phyloP scores from a whole-genome alignment of 2,888 invertebrate species.

The Dicyrtomina minuta region DNA sequence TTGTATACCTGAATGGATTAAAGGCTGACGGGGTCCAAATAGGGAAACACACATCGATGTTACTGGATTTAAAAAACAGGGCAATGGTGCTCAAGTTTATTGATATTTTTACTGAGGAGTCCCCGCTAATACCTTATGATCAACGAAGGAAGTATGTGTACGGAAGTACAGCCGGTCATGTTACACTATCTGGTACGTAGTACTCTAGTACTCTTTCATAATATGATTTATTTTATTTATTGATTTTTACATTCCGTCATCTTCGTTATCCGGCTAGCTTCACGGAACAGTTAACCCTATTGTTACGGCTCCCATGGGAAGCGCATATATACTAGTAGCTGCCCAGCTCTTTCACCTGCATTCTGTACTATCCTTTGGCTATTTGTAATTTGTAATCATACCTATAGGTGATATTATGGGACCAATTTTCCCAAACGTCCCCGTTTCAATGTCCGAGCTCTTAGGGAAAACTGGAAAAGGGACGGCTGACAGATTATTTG shows the following conservation, averaged over 20 bases:
- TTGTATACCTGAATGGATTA: too few species aligned
- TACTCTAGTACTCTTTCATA: too few species aligned
- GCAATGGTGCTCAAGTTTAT: conserved; percentile 60
- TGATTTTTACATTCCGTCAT: too few species aligned
- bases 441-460: conserved; percentile 55
- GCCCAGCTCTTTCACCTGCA: too few species aligned
- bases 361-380: not conserved
- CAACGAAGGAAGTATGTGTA: conserved; percentile 61
- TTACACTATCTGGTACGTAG: conserved; percentile 60
- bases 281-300: too few species aligned
- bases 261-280: too few species aligned
- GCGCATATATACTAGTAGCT: too few species aligned
- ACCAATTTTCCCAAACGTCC: conserved; percentile 58
- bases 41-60: conserved; percentile 61
- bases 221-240: not conserved
- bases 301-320: too few species aligned
- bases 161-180: conserved; percentile 60
- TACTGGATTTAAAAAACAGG: conserved; percentile 61
- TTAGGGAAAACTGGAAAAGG: conserved; percentile 59
- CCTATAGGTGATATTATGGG: conserved; percentile 61
- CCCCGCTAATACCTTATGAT: conserved; percentile 60
- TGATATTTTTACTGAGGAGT: conserved; percentile 61
- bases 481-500: conserved; percentile 61
- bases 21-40: conserved; percentile 61
- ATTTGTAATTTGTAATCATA: not conserved